phyloP scores from a whole-genome alignment of 2,888 invertebrate species.

The Scaptodrosophila latifasciaeformis region DNA sequence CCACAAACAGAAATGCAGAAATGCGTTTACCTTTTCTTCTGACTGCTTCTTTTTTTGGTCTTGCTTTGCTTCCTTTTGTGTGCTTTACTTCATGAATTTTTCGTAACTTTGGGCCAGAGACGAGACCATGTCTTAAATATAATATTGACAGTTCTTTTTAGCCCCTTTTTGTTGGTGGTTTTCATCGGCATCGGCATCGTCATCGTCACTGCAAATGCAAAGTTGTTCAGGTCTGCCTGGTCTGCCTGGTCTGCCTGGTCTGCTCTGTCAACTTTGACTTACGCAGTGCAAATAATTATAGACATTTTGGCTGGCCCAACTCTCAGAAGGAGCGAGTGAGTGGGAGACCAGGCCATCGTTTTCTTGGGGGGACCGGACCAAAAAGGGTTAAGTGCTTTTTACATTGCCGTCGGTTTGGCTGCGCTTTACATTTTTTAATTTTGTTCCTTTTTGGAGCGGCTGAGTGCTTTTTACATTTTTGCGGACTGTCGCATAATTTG shows the following conservation, averaged over 20 bases:
- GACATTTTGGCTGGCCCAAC: conserved; percentile 34
- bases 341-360: conserved; percentile 3
- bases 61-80: conserved; percentile 42
- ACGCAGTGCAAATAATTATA: conserved; percentile 66
- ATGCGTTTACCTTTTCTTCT: conserved; percentile 50
- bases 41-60: neutral
- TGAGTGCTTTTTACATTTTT: conserved; percentile 50
- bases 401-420: conserved; percentile 25
- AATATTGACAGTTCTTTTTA: conserved; percentile 62
- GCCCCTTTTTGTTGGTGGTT: conserved; percentile 3
- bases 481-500: conserved; percentile 63
- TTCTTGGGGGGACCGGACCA: conserved; percentile 9
- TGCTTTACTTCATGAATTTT: conserved; percentile 55
- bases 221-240: conserved; percentile 32
- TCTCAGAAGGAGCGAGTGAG: conserved; percentile 1
- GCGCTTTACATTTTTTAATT: neutral
- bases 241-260: too few species aligned
- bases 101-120: conserved; percentile 26
- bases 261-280: conserved; percentile 56
- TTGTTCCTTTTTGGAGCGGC: neutral
- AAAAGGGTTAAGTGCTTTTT: conserved; percentile 64
- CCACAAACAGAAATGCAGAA: conserved; percentile 18
- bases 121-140: conserved; percentile 57
- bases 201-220: too few species aligned
- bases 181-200: neutral